Evolutionary conservation across 2,113 vertebrate genomes (phyloP), one percentile per base, ranked within the genome.

Genomic region (Lophura nycthemera): DNA sequence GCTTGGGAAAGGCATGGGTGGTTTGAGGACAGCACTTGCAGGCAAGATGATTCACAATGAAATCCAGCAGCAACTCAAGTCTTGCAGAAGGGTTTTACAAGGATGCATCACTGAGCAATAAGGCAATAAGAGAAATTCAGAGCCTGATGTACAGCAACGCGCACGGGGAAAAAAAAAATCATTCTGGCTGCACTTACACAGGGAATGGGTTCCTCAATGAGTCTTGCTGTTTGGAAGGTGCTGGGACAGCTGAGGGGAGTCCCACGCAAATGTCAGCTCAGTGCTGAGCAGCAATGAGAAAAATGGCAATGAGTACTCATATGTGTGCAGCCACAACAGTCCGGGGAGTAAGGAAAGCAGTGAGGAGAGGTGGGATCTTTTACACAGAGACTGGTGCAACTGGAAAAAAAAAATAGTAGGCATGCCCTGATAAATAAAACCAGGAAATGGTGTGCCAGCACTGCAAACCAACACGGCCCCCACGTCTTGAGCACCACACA

Each of bases 101-200:
- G 20, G n/a, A 25, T 3, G 0, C 34, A 16, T 24, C 32, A 30
- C 29, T 10, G 38, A 70, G 64, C 19, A 20, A 48, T 4, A 21
- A 63, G 57, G 22, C 34, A 40, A 22, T 21, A 22, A 45, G 63
- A 24, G 48, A 38, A 50, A 60, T 43, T 32, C 52, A 52, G 60
- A 50, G 76, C 30, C 14, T 18, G 77, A 21, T 10, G 32, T 8
- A 60, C 66, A 81, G 70, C 60, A 30, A 42, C 2, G 0, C 8
- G 1, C 12, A 1, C 0, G 2, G 12, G 1, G 8, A 17, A 27
- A 19, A 21, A 43, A 8, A 4, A 34, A 71, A 48, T 27, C 7
- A 52, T 25, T 52, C 30, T 3, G 10, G n/a, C 22, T 22, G 38
- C 29, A 2, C 5, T 0, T 1, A 4, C 15, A 2, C 8, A 2